phyloP scores from a whole-genome alignment of 2,797 vertebrate genomes.

The Gadopsis bispinosus region DNA sequence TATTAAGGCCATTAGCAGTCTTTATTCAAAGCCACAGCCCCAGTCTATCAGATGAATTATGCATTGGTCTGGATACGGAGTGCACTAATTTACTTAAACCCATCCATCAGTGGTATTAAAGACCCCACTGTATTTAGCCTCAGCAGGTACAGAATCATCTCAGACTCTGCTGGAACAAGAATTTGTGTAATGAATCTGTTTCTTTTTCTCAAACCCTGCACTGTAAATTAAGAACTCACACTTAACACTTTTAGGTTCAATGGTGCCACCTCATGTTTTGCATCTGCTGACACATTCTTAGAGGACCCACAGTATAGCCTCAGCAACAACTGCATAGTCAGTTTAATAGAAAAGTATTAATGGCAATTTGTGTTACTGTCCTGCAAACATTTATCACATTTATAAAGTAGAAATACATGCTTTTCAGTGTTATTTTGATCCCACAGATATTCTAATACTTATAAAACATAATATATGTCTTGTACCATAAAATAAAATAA shows the following conservation, averaged over 20 bases:
- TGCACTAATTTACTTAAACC: conserved; percentile 74
- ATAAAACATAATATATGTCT: not conserved
- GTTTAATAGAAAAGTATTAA: conserved; percentile 5
- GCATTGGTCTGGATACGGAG: conserved; percentile 81
- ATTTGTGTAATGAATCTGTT: conserved; percentile 4
- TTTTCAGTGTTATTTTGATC: conserved; percentile 1
- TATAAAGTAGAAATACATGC: conserved; percentile 11
- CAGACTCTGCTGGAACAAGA: conserved; percentile 16
- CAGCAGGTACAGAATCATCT: conserved; percentile 58
- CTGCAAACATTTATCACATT: conserved; percentile 3
- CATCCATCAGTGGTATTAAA: conserved; percentile 79
- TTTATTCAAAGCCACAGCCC: conserved; percentile 80
- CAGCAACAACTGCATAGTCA: conserved; percentile 9
- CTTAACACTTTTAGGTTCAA: not conserved
- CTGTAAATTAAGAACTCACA: conserved; percentile 1
- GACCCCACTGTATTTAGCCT: conserved; percentile 67
- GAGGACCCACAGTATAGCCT: not conserved
- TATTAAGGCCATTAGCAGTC: conserved; percentile 80
- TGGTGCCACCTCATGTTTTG: not conserved
- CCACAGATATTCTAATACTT: not conserved
- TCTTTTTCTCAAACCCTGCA: not conserved
- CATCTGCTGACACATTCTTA: not conserved
- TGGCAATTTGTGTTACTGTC: not conserved
- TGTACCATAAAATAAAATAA: not conserved
- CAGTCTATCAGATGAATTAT: conserved; percentile 85